These are phyloP conservation scores for Metopolophium dirhodum DNA, from an alignment of 1,140 invertebrate genomes.

Conservation along the genomic window DNA sequence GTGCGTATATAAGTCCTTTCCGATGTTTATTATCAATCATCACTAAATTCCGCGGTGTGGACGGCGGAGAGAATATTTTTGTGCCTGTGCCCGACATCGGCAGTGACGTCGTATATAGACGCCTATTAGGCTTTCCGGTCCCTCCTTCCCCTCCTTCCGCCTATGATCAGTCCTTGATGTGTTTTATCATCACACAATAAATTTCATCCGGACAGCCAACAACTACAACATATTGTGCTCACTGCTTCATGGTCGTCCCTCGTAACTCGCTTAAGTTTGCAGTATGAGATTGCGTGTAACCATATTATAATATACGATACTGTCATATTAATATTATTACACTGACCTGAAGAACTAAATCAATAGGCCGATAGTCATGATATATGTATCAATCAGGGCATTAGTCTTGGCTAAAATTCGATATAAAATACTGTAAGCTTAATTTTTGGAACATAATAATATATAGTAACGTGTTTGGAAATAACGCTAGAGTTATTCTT, in stretches of 20 bases:
- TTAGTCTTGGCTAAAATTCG: not conserved
- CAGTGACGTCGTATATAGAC: not conserved
- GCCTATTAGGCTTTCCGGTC: constrained; percentile 45
- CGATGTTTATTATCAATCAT: constrained; percentile 9
- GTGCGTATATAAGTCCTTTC: not conserved
- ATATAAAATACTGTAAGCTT: not conserved
- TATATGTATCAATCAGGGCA: not conserved
- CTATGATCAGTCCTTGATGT: constrained; percentile 21
- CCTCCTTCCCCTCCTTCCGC: not conserved
- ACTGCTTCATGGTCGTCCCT: not conserved
- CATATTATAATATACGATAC: not conserved
- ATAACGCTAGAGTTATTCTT: not conserved
- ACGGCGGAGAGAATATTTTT: constrained; percentile 24
- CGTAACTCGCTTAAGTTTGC: not conserved
- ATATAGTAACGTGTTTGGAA: not conserved
- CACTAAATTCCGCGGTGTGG: not conserved
- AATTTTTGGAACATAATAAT: not conserved
- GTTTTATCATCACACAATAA: constrained; percentile 39
- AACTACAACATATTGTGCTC: constrained; percentile 12
- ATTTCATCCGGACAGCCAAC: constrained; percentile 49
- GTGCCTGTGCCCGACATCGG: not conserved
- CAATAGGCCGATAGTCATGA: not conserved
- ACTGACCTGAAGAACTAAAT: not conserved
- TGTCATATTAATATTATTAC: not conserved
- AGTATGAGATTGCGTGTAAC: not conserved